These are phyloP conservation scores for Empidonax traillii DNA, from an alignment of 2,113 vertebrate species.

Conservation along the genomic window DNA sequence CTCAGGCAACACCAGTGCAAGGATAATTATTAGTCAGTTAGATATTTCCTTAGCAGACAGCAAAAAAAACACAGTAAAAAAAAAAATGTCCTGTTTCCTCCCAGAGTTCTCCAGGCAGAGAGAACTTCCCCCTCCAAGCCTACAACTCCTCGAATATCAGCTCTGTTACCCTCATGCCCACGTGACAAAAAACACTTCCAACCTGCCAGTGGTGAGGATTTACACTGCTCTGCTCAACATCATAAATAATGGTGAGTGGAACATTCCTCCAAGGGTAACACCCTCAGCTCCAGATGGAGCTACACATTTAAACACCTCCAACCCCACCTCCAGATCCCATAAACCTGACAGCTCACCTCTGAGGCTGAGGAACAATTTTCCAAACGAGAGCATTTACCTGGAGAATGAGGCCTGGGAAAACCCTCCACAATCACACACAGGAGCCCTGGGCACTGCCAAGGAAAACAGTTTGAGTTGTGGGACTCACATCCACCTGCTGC, in stretches of 20 bases:
- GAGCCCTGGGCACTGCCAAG: background rate
- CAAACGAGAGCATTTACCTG: background rate
- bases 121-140: background rate
- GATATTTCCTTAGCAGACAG: background rate
- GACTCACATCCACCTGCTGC: background rate
- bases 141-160: background rate
- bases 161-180: background rate
- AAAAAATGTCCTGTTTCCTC: background rate
- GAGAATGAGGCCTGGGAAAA: background rate
- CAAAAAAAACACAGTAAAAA: background rate
- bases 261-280: background rate
- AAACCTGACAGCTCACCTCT: background rate
- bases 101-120: background rate
- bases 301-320: background rate
- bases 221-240: background rate
- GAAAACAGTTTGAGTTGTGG: background rate
- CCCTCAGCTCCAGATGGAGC: background rate
- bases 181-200: accelerated
- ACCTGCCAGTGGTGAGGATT: background rate
- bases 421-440: accelerated
- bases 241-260: background rate
- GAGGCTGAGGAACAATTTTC: background rate
- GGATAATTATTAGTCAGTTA: background rate
- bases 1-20: background rate
- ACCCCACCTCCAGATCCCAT: background rate